Conservation (phyloP, 2,888 invertebrate genomes). For the Spodoptera picta region DNA sequence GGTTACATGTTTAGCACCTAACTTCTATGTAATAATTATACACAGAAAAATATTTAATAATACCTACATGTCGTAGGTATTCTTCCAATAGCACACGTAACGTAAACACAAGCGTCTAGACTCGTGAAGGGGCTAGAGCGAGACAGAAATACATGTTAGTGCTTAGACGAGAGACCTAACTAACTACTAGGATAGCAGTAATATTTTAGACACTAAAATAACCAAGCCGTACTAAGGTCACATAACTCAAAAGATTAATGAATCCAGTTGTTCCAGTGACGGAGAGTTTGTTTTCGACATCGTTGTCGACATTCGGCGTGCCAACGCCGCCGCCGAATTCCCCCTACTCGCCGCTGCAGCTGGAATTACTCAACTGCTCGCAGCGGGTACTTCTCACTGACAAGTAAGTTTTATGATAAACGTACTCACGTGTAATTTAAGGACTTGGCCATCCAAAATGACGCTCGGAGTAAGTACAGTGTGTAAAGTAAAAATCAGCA, state of each 20-base stretch:
- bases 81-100: too few species aligned
- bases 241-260: slow-evolving; percentile 50
- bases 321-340: slow-evolving; percentile 92
- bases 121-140: slow-evolving; percentile 7
- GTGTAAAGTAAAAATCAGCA: too few species aligned
- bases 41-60: too few species aligned
- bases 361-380: slow-evolving; percentile 90
- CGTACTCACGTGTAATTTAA: slow-evolving; percentile 9
- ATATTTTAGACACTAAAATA: slow-evolving; percentile 32
- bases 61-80: too few species aligned
- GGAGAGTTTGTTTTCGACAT: slow-evolving; percentile 91
- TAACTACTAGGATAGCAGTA: slow-evolving; percentile 31
- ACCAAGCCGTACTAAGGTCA: slow-evolving; percentile 41
- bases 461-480: too few species aligned
- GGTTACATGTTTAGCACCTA: too few species aligned
- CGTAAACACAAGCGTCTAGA: slow-evolving; percentile 1
- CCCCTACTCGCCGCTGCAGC: slow-evolving; percentile 90
- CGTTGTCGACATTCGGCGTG: slow-evolving; percentile 90
- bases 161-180: slow-evolving; percentile 20
- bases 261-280: slow-evolving; percentile 84
- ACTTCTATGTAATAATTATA: too few species aligned
- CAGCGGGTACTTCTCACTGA: slow-evolving; percentile 83
- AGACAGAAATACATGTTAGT: slow-evolving; percentile 27
- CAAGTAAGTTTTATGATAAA: slow-evolving; percentile 70
- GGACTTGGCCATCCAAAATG: background rate